These are phyloP conservation scores for Drosophila rhopaloa DNA, from an alignment of 1,140 invertebrate species.

Conservation along the genomic window DNA sequence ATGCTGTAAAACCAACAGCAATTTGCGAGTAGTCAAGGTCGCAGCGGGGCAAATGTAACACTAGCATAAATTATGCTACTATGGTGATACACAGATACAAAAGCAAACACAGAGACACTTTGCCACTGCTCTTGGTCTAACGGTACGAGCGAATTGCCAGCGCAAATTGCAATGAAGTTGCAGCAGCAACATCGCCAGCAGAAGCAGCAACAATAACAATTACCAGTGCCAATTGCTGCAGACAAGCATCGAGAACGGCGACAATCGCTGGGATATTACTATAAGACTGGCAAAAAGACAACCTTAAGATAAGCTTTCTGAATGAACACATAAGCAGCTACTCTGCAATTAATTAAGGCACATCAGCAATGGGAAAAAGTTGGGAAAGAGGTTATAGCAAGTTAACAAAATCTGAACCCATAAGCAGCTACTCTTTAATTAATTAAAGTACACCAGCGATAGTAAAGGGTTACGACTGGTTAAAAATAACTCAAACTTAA, in stretches of 20 bases:
- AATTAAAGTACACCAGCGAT: background rate
- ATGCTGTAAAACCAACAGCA: conserved; percentile 48
- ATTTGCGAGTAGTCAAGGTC: conserved; percentile 69
- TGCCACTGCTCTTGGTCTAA: conserved; percentile 45
- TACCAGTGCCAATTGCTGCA: conserved; percentile 51
- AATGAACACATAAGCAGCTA: conserved; percentile 40
- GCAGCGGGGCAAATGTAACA: conserved; percentile 71
- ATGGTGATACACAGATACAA: conserved; percentile 4
- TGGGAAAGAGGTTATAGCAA: background rate
- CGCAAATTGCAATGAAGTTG: conserved; percentile 48
- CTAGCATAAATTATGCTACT: conserved; percentile 75
- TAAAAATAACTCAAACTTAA: background rate
- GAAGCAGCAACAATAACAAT: conserved; percentile 35
- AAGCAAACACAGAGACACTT: conserved; percentile 12
- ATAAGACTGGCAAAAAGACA: conserved; percentile 36
- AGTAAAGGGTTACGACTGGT: background rate
- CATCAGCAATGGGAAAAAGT: background rate
- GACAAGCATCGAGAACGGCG: conserved; percentile 33
- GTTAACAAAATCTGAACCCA: background rate
- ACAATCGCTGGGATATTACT: conserved; percentile 51
- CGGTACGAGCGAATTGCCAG: conserved; percentile 39
- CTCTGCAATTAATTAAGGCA: background rate
- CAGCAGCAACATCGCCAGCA: conserved; percentile 24
- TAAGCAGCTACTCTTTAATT: background rate
- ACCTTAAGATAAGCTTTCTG: conserved; percentile 43